phyloP scores from a whole-genome alignment of 2,797 vertebrate genomes.

The Sciaenops ocellatus region DNA sequence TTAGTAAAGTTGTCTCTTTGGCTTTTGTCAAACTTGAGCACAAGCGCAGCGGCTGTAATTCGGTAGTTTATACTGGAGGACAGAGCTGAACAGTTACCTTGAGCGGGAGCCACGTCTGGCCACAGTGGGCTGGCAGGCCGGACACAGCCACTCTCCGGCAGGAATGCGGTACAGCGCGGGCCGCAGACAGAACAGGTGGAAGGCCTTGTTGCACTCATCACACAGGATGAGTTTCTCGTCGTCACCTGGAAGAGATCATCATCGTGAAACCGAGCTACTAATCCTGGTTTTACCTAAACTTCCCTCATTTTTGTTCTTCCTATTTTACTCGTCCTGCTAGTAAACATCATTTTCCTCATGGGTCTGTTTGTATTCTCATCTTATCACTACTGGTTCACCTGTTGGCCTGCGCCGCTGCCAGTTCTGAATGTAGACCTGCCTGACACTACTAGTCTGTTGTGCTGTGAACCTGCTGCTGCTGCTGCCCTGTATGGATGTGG shows the following conservation, averaged over 20 bases:
- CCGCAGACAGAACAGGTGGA: slow-evolving; percentile 97
- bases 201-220: slow-evolving; percentile 98
- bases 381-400: slow-evolving; percentile 68
- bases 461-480: slow-evolving; percentile 42
- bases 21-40: too few species aligned
- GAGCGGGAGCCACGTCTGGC: slow-evolving; percentile 91
- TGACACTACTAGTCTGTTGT: slow-evolving; percentile 72
- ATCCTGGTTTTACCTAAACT: background rate
- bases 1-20: too few species aligned
- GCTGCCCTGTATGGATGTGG: slow-evolving; percentile 47
- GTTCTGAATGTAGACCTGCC: slow-evolving; percentile 65
- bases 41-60: too few species aligned
- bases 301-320: background rate
- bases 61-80: background rate
- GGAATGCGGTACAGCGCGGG: slow-evolving; percentile 95
- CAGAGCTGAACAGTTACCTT: slow-evolving; percentile 81
- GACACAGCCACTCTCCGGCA: slow-evolving; percentile 95
- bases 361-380: background rate
- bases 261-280: background rate
- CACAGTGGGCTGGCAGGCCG: slow-evolving; percentile 94
- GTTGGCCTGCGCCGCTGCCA: slow-evolving; percentile 31
- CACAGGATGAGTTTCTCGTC: slow-evolving; percentile 98
- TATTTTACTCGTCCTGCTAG: background rate
- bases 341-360: background rate
- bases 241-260: slow-evolving; percentile 85